Evolutionary conservation across 37 sponge, comb jelly and placozoan species (phyloP).

Genomic region (Spongilla lacustris): DNA sequence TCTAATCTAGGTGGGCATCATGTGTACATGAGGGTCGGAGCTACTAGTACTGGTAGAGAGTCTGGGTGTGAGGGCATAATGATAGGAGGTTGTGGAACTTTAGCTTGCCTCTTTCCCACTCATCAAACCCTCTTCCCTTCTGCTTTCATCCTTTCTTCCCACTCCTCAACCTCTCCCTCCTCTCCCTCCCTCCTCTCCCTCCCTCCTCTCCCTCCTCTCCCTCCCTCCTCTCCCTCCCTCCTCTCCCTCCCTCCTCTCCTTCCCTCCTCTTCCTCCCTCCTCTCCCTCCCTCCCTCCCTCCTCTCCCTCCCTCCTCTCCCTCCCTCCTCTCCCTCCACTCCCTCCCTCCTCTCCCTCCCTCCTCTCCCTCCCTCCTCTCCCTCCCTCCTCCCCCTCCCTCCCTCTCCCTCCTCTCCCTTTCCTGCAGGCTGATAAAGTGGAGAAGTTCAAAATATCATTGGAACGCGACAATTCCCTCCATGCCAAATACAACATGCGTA

Average conservation of each 20-base stretch:
- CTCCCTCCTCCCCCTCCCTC: not conserved
- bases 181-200: not conserved
- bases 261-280: not conserved
- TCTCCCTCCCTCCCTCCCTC: not conserved
- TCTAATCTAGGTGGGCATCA: too few species aligned
- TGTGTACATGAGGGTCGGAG: too few species aligned
- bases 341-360: not conserved
- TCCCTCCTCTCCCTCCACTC: not conserved
- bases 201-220: not conserved
- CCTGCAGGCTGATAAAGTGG: not conserved
- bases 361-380: not conserved
- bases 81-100: too few species aligned
- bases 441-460: slow-evolving; percentile 30
- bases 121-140: too few species aligned
- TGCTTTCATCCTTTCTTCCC: too few species aligned
- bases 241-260: not conserved
- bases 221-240: not conserved
- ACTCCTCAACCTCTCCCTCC: not conserved
- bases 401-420: not conserved
- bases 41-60: too few species aligned
- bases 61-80: too few species aligned
- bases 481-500: too few species aligned
- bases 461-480: slow-evolving; percentile 63
- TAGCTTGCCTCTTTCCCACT: too few species aligned
- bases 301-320: not conserved